Percentiles rank a stretch among this genome's conserved stretches.
phyloP scores from a whole-genome alignment of 2,113 vertebrate genomes.

The zebrafish (Danio rerio) region DNA sequence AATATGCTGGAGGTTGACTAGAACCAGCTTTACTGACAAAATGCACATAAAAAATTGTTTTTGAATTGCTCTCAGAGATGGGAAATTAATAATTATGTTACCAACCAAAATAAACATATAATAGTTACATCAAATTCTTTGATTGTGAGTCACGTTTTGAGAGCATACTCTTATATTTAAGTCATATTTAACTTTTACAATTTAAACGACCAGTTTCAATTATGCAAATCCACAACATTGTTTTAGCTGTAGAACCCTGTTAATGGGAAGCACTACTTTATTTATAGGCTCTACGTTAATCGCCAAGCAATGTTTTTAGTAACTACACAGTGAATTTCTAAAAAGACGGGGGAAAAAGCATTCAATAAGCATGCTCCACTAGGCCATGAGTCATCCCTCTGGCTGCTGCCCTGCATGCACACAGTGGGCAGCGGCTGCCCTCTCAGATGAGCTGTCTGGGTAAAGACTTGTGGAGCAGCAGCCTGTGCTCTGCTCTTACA shows the following conservation, averaged over 20 bases:
- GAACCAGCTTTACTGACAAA: no score
- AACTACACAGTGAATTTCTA: background rate
- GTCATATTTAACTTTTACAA: no score
- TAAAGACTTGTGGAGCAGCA: background rate
- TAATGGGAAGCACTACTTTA: background rate
- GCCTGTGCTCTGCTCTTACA: background rate
- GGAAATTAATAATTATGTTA: no score
- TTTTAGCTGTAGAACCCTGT: background rate
- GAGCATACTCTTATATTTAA: no score
- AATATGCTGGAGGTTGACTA: no score
- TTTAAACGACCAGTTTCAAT: background rate
- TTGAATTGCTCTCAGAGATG: no score
- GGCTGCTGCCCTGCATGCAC: slow-evolving; percentile 20
- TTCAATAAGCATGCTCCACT: background rate
- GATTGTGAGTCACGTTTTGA: no score
- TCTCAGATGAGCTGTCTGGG: slow-evolving; percentile 18
- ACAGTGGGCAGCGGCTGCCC: slow-evolving; percentile 22
- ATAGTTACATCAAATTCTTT: no score
- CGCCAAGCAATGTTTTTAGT: background rate
- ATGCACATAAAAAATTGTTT: no score
- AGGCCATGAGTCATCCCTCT: slow-evolving; percentile 27
- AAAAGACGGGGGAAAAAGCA: background rate
- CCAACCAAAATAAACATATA: no score
- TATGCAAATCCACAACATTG: background rate
- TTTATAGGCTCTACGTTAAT: background rate